Percentiles rank a stretch among this genome's conserved stretches.
These are phyloP conservation scores for Dipodomys ordii DNA, from an alignment of 2,113 vertebrate species.

Conservation along the genomic window DNA sequence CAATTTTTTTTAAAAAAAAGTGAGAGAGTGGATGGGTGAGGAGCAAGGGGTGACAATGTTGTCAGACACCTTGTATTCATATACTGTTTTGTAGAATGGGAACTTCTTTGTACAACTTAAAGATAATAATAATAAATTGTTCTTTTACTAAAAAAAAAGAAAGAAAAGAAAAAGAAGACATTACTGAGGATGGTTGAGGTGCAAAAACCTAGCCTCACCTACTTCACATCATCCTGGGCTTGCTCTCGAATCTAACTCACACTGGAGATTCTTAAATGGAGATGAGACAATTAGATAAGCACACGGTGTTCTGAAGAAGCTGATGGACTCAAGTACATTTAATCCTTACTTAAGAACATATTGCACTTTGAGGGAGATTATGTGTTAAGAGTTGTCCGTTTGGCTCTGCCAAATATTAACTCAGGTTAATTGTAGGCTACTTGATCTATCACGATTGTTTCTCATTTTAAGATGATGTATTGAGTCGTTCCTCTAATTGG, in stretches of 20 bases:
- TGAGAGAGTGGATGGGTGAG: no score
- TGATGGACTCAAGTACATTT: slow-evolving; percentile 10
- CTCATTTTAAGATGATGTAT: neutral
- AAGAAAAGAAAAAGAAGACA: no score
- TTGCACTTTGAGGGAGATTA: slow-evolving; percentile 35
- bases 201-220: neutral
- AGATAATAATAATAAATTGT: no score
- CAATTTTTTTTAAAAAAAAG: no score
- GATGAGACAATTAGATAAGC: slow-evolving; percentile 20
- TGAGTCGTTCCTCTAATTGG: neutral
- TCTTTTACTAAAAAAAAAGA: no score
- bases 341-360: neutral
- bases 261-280: neutral
- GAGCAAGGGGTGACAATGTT: no score
- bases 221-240: neutral
- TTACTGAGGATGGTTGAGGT: neutral
- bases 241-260: neutral
- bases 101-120: no score
- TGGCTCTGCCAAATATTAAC: slow-evolving; percentile 50
- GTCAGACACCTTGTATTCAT: no score
- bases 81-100: no score
- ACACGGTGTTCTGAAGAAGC: slow-evolving; percentile 1
- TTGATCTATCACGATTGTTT: neutral
- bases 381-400: neutral
- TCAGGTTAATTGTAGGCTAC: slow-evolving; percentile 14